A percentile compares a stretch with the other conserved stretches of the same genome.
phyloP scores from a whole-genome alignment of 2,113 vertebrate species.

The Podiceps cristatus region DNA sequence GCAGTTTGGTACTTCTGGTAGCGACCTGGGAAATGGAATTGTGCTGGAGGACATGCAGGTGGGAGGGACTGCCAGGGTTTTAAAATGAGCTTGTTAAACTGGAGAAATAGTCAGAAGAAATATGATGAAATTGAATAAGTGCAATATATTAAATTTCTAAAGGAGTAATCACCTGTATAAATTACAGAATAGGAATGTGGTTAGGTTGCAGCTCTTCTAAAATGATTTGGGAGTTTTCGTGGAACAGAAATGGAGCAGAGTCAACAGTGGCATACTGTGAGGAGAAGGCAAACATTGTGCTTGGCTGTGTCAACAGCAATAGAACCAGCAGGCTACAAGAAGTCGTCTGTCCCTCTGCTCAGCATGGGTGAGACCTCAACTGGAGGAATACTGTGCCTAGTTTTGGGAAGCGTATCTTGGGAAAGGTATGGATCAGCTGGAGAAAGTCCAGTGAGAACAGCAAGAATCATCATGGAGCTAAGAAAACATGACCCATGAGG shows the following conservation, averaged over 20 bases:
- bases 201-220: not conserved
- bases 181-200: not conserved
- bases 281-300: not conserved
- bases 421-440: not conserved
- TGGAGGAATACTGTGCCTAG: not conserved
- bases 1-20: not conserved
- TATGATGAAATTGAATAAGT: not conserved
- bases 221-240: not conserved
- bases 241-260: not conserved
- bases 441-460: not conserved
- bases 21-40: not conserved
- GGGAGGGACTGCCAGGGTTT: not conserved
- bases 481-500: not conserved
- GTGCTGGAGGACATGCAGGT: not conserved
- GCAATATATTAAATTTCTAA: not conserved
- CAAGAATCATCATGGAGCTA: not conserved
- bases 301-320: not conserved
- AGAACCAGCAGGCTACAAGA: not conserved
- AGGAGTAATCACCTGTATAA: not conserved
- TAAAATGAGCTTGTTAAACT: not conserved
- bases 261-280: not conserved
- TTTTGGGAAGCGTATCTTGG: not conserved
- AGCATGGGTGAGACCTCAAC: not conserved
- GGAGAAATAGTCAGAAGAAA: not conserved
- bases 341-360: slow-evolving; percentile 1